Evolutionary conservation across 2,888 invertebrate genomes (phyloP), one percentile per base, ranked within the genome.

Genomic region (Chrysodeixis includens): DNA sequence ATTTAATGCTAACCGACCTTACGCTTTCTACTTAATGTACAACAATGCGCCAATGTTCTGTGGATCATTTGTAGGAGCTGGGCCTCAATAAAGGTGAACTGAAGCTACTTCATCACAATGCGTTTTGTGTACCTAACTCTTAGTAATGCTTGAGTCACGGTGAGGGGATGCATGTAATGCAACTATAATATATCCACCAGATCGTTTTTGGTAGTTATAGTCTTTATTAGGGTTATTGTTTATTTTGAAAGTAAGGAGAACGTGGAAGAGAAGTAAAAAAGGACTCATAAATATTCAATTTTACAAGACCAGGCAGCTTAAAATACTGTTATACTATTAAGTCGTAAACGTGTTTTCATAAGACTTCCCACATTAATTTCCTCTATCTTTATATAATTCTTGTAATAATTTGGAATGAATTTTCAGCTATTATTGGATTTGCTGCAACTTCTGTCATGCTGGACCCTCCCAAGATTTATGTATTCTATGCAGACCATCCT

Each of bases 61-160:
- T 49, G 73, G 76, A 16, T 26, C 59, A 56, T 79, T 61, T 56
- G 56, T 69, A 59, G 76, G 73, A 16, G 60, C 58, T 4, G 26
- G 3, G 3, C 6, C 26, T 9, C 3, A 63, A 14, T 71, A 56
- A 61, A 71, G 71, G 63, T 71, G 56, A 77, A 62, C 40, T 30
- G 7, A 26, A 14, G 58, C 0, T 7, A 35, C 9, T 9, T 18
- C 7, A 30, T 0, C 32, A 26, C 6, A 16, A 49, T 49, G 5
- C 46, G 10, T 49, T 46, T 49, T 49, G 10, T 18, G 20, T 49
- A 0, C 1, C 4, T 40, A 7, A 26, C 2, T 26, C 26, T 26
- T n/a, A 10, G 10, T n/a, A 7, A 4, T 2, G 40, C 40, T 40
- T 40, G 40, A 40, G 40, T 40, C 4, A 40, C 40, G 40, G 40